phyloP scores from a whole-genome alignment of 2,888 invertebrate species.

The Lochmaea capreae region DNA sequence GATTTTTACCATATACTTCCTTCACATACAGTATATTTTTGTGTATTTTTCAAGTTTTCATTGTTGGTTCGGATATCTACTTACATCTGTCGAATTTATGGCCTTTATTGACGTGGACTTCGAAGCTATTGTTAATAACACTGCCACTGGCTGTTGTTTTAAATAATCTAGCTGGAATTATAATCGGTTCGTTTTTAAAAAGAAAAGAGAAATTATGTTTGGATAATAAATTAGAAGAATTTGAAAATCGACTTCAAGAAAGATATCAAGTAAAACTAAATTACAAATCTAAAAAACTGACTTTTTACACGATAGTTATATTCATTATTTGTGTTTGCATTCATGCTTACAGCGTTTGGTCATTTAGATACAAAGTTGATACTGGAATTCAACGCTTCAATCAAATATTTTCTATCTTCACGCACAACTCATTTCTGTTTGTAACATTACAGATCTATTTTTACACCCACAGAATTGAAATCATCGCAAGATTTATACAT shows the following conservation, averaged over 20 bases:
- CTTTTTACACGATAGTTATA: neutral
- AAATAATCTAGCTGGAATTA: conserved; percentile 26
- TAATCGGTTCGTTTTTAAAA: conserved; percentile 25
- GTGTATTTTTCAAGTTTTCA: neutral
- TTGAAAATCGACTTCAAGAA: conserved; percentile 31
- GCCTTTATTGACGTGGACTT: neutral
- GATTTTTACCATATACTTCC: neutral
- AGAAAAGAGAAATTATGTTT: conserved; percentile 20
- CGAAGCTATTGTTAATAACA: neutral
- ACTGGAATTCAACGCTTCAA: neutral
- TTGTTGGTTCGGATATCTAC: neutral
- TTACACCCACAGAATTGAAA: conserved; percentile 6
- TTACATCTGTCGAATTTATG: neutral
- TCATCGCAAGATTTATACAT: neutral
- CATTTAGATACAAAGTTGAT: neutral
- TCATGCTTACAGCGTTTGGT: neutral
- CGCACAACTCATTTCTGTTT: neutral
- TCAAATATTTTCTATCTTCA: neutral
- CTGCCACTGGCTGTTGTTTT: neutral
- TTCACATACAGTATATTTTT: neutral
- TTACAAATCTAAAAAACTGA: conserved; percentile 6
- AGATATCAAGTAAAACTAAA: conserved; percentile 23
- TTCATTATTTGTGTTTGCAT: neutral
- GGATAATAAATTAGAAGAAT: conserved; percentile 10
- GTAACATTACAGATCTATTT: conserved; percentile 1